These are phyloP conservation scores for Plectropomus leopardus DNA, from an alignment of 2,113 vertebrate species.

Conservation along the genomic window DNA sequence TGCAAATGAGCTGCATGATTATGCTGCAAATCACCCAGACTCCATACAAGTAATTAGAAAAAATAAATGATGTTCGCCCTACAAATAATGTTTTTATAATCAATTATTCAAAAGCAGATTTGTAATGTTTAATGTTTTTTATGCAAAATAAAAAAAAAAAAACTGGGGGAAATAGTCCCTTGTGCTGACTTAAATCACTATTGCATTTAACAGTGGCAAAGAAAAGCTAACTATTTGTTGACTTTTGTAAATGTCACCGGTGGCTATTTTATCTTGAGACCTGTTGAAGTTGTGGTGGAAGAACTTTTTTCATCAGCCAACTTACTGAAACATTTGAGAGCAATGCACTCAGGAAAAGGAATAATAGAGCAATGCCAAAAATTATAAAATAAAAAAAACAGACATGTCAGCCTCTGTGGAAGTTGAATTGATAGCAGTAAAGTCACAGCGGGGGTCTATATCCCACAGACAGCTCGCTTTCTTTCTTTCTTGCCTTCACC, in stretches of 20 bases:
- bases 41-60: background rate
- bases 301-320: background rate
- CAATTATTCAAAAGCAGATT: background rate
- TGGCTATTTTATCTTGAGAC: background rate
- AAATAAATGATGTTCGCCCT: background rate
- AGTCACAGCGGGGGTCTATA: constrained; percentile 36
- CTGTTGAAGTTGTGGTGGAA: background rate
- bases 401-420: constrained; percentile 4
- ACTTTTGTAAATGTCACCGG: constrained; percentile 8
- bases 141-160: background rate
- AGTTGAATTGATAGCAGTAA: constrained; percentile 55
- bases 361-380: background rate
- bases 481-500: constrained; percentile 5
- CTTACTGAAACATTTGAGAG: constrained; percentile 7
- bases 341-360: constrained; percentile 11
- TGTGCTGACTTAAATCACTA: background rate
- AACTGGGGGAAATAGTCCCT: background rate
- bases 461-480: constrained; percentile 40
- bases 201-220: background rate
- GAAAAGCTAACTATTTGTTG: background rate
- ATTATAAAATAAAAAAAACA: background rate
- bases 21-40: constrained; percentile 1
- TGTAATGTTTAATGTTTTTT: background rate
- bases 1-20: constrained; percentile 37
- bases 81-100: background rate